These are phyloP conservation scores for Labia minor DNA, from an alignment of 2,888 invertebrate species.

Conservation along the genomic window DNA sequence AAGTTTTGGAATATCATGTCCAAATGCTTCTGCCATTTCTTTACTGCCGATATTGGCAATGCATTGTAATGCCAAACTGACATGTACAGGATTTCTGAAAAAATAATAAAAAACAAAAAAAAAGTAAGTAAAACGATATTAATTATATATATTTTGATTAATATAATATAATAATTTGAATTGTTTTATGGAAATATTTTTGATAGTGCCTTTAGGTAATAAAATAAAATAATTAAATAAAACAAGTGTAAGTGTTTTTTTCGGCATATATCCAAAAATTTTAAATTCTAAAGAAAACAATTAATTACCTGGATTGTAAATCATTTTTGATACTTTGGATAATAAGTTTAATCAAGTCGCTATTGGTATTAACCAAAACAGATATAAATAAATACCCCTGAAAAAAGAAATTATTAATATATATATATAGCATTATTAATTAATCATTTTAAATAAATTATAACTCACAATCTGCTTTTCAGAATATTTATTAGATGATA, in stretches of 20 bases:
- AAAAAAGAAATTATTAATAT: conserved; percentile 32
- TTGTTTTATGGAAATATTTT: background rate
- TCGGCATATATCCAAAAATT: too few species aligned
- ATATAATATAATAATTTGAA: background rate
- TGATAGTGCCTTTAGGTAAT: background rate
- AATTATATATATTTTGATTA: background rate
- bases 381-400: conserved; percentile 99
- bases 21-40: conserved; percentile 99
- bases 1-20: conserved; percentile 94
- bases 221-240: conserved; percentile 8
- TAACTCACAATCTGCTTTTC: conserved; percentile 94
- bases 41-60: conserved; percentile 99
- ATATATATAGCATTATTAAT: background rate
- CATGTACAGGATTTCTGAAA: conserved; percentile 83
- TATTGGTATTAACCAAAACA: conserved; percentile 96
- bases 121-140: too few species aligned
- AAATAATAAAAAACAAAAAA: background rate
- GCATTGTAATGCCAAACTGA: conserved; percentile 96
- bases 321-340: conserved; percentile 99
- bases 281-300: too few species aligned
- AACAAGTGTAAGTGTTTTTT: too few species aligned
- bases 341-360: conserved; percentile 96
- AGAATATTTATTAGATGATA: conserved; percentile 99
- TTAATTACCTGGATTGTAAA: conserved; percentile 59
- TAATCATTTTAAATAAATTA: background rate